Conservation (phyloP, 30 jellyfish, hydroid and myxozoan species). For the Haliclystus octoradiatus region DNA sequence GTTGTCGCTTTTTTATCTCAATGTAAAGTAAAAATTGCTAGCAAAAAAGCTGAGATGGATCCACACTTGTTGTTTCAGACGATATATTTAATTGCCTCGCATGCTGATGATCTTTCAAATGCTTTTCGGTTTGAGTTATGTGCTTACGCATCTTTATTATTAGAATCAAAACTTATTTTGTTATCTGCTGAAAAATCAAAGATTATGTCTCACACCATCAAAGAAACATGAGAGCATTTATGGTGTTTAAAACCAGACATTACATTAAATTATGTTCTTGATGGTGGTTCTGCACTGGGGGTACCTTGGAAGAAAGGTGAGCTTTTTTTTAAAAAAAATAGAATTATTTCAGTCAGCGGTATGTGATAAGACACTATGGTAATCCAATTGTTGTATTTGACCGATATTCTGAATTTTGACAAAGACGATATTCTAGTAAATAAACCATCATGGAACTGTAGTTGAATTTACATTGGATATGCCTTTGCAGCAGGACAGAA, state of each 20-base stretch:
- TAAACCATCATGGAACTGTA: slow-evolving; percentile 11
- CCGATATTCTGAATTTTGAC: slow-evolving; percentile 6
- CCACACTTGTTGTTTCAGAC: slow-evolving; percentile 23
- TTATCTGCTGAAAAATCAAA: slow-evolving; percentile 10
- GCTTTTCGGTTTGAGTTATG: slow-evolving; percentile 14
- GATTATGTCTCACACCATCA: too few species aligned
- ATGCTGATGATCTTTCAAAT: background rate
- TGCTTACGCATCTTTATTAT: slow-evolving; percentile 11
- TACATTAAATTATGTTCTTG: background rate
- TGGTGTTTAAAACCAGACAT: too few species aligned
- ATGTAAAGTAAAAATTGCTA: slow-evolving; percentile 6
- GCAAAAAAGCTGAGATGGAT: slow-evolving; percentile 27
- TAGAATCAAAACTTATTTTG: slow-evolving; percentile 5
- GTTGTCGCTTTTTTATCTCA: slow-evolving; percentile 7
- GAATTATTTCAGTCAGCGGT: background rate
- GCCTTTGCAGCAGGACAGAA: slow-evolving; percentile 12
- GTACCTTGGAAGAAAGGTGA: background rate
- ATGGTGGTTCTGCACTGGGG: slow-evolving; percentile 15
- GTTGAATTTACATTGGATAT: slow-evolving; percentile 19
- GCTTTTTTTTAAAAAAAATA: background rate
- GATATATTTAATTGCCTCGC: background rate
- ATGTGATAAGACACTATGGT: slow-evolving; percentile 6
- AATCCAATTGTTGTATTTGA: slow-evolving; percentile 5
- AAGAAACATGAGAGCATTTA: too few species aligned
- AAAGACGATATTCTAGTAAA: too few species aligned